Base-by-base conservation (phyloP, 2,888 invertebrate species). In the Thymelicus acteon region DNA sequence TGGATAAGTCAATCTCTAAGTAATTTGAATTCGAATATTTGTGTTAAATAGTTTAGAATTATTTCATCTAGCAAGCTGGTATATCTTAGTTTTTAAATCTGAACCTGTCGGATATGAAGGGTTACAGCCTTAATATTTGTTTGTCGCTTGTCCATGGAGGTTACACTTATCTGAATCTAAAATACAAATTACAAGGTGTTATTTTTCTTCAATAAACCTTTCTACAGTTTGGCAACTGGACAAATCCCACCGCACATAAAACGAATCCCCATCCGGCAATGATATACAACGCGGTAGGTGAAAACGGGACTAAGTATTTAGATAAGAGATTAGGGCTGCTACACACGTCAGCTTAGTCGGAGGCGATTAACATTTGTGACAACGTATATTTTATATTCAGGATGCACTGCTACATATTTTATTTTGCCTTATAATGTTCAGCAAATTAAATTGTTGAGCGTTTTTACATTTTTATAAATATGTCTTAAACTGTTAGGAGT, bases 261-360 rank as follows among this genome's bases (percentile, higher is more conserved):
- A 72, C 75, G 73, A 79, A 82, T 82, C 78, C 78, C 58, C 74
- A 71, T 75, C 76, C 75, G 77, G 77, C 76, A 76, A 77, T 76
- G 57, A 47, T 78, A 76, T 76, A 72, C 76, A 81, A 19, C 58
- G n/a, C 77, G 80, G 78, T 78, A 77, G 37, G 58, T 58, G 49
- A 63, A 49, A 31, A 75, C 77, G 82, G 81, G 81, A 81, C 77
- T 79, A 76, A 82, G 82, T 84, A 83, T 89, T 88, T 88, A 86
- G 83, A 87, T 85, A 88, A 83, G 78, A 86, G 87, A 87, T 89
- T 86, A 89, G 80, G 80, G 84, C 78, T 87, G 84, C 86, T 87
- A 89, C 85, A 86, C 82, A 81, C 78, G 91, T 89, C 91, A 80
- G 88, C 87, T 91, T 89, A 84, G 75, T 75, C 72, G 78, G 82